Conservation (phyloP, 2,113 vertebrate genomes). For the Malurus melanocephalus region DNA sequence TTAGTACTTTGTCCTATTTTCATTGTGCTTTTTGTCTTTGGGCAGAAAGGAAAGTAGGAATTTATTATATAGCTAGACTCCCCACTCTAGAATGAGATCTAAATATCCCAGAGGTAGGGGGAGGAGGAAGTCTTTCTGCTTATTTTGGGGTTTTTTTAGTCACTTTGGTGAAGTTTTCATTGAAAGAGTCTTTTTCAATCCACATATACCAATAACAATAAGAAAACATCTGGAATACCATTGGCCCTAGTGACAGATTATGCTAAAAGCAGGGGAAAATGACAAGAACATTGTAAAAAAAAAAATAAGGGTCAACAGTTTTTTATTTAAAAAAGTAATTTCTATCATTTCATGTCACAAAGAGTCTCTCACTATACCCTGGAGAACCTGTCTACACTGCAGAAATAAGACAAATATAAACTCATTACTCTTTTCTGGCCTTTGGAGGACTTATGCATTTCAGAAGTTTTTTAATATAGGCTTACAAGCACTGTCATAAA, state of each 20-base stretch:
- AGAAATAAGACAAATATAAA: conserved; percentile 39
- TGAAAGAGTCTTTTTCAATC: background rate
- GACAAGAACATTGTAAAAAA: background rate
- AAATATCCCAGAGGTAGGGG: background rate
- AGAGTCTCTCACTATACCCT: background rate
- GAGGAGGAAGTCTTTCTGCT: background rate
- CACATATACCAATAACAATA: background rate
- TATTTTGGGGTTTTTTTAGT: accelerated
- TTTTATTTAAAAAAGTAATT: background rate
- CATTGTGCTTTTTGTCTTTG: background rate
- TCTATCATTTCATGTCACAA: background rate
- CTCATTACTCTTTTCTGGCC: conserved; percentile 8
- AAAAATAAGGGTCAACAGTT: background rate
- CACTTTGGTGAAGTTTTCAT: background rate
- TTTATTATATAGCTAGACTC: background rate
- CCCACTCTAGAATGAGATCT: background rate
- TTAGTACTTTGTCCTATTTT: background rate
- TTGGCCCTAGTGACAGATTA: background rate
- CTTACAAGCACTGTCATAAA: conserved; percentile 42
- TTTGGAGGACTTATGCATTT: background rate
- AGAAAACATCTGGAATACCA: background rate
- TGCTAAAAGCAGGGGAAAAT: background rate
- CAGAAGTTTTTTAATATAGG: conserved; percentile 39
- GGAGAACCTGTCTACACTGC: background rate
- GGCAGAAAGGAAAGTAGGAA: background rate